Base-by-base conservation (phyloP, 2,113 vertebrate genomes). In the Astatotilapia flaviijosephi region DNA sequence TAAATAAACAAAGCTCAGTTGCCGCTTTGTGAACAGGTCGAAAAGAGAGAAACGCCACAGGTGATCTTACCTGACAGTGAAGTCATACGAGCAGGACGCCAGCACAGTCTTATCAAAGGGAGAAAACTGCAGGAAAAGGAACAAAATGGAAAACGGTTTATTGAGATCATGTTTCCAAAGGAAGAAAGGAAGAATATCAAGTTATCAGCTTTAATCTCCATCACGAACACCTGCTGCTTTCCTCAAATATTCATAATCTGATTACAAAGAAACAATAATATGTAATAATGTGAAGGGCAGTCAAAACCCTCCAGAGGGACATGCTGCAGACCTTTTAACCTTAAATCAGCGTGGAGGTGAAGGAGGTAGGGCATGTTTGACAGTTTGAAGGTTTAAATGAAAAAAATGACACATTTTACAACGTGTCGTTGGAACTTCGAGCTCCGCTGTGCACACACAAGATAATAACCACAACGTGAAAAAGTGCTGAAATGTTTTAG, bases 41-140 rank as follows among this genome's bases (percentile, higher is more conserved):
- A 33, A 9, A 11, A 79, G 21, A 86, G 10, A 9, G n/a, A 5
- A 54, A 49, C 8, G 1, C 13, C n/a, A 26, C 47, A 26, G 37
- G 21, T 2, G 6, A 6, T 92, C 82, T 68, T 97, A 99, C 99
- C 99, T 97, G 93, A 99, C 98, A 55, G 97, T 97, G 94, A 99
- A 99, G 94, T 99, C 99, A 58, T 99, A 99, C 37, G 99, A 99
- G 91, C 98, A 99, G 82, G 98, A 98, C 1, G 97, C 98, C 95
- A 99, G 68, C 87, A 97, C 42, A 0, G 94, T 96, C 84, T 90
- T 90, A 51, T 96, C 96, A 96, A 99, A 99, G 1, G 99, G 98
- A 80, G 97, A 99, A 95, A 98, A 99, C 99, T 99, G 96, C 14
- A 96, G 95, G 77, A 26, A 82, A 21, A 94, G 4, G 6, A 86